Conservation (phyloP, 2,113 vertebrate species). For the Apaloderma vittatum region DNA sequence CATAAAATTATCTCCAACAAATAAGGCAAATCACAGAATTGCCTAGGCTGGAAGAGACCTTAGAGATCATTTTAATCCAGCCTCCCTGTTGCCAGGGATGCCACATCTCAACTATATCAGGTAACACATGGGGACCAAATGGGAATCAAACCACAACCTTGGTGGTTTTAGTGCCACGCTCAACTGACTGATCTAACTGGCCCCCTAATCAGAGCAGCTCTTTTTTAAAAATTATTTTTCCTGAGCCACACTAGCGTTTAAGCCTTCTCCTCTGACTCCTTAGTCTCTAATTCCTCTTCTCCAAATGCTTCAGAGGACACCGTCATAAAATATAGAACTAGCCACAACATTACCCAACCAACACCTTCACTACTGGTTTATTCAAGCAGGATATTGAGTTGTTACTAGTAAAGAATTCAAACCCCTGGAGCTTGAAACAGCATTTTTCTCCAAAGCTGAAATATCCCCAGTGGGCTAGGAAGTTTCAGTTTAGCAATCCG, state of each 20-base stretch:
- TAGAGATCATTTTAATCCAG: too few species aligned
- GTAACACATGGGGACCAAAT: too few species aligned
- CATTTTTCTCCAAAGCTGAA: constrained; percentile 1
- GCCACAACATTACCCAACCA: not conserved
- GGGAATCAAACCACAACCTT: too few species aligned
- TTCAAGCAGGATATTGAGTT: not conserved
- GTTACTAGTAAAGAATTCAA: not conserved
- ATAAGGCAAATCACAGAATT: too few species aligned
- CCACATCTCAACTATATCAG: too few species aligned
- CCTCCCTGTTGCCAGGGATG: too few species aligned
- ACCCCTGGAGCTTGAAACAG: not conserved
- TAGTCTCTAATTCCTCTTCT: not conserved
- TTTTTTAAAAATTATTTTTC: constrained; percentile 2
- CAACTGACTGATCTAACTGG: too few species aligned
- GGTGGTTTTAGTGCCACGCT: too few species aligned
- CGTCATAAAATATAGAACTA: not conserved
- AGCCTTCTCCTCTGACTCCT: not conserved
- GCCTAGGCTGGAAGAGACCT: too few species aligned
- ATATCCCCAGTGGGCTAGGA: not conserved
- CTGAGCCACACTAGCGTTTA: not conserved
- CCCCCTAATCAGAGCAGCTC: not conserved
- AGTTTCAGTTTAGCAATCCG: not conserved
- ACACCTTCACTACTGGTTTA: not conserved
- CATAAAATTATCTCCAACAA: not conserved
- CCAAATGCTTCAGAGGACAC: not conserved